phyloP scores from a whole-genome alignment of 2,113 vertebrate species.

The Lophura nycthemera region DNA sequence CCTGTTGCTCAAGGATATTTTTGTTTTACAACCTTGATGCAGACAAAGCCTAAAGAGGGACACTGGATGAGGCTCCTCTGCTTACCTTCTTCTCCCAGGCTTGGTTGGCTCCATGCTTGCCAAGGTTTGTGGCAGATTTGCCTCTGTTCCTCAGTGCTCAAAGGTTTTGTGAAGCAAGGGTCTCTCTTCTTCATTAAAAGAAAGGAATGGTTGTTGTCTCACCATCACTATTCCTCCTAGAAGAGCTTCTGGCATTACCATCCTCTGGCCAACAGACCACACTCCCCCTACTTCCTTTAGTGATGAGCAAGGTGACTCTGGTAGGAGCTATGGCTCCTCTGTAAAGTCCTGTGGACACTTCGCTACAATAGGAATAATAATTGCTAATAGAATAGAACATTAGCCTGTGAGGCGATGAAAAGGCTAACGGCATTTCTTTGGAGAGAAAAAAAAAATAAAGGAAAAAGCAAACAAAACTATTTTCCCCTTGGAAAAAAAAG shows the following conservation, averaged over 20 bases:
- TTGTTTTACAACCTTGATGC: not conserved
- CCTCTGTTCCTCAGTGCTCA: not conserved
- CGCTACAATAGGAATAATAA: not conserved
- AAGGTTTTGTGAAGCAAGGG: not conserved
- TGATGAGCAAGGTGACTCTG: not conserved
- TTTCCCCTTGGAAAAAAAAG: not conserved
- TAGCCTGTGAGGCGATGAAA: not conserved
- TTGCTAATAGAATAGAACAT: not conserved
- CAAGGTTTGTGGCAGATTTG: not conserved
- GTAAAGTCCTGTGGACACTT: not conserved
- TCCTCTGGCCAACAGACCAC: not conserved
- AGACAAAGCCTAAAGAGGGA: not conserved
- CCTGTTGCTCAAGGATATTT: not conserved
- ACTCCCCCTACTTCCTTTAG: not conserved
- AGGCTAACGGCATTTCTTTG: not conserved
- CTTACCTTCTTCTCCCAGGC: not conserved
- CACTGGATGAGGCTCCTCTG: not conserved
- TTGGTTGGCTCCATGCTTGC: not conserved
- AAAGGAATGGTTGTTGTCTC: not conserved
- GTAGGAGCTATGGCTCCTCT: not conserved
- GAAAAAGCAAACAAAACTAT: not conserved
- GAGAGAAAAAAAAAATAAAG: too few relatives aligned
- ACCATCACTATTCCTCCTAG: not conserved
- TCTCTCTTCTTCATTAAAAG: not conserved
- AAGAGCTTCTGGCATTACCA: not conserved